phyloP scores from a whole-genome alignment of 2,113 vertebrate genomes.

The Lanius collurio region DNA sequence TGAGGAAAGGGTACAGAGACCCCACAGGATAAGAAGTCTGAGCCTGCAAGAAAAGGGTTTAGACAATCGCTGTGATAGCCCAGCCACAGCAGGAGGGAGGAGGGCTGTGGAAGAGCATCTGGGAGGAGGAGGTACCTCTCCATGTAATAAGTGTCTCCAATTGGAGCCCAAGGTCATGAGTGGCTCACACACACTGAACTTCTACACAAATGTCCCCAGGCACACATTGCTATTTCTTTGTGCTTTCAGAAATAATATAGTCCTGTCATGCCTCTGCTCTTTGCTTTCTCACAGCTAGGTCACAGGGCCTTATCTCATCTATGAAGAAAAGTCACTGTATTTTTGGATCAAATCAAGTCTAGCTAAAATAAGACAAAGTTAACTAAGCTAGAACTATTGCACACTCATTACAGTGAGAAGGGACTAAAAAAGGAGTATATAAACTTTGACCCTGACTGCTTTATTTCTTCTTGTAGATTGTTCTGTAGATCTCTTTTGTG shows the following conservation, averaged over 20 bases:
- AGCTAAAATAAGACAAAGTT: constrained; percentile 6
- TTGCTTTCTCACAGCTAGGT: neutral
- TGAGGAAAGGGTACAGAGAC: neutral
- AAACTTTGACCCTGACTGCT: neutral
- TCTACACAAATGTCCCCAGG: neutral
- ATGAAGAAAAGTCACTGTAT: neutral
- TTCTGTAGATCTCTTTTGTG: neutral
- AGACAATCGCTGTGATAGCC: neutral
- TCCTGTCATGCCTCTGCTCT: neutral
- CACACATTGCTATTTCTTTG: neutral
- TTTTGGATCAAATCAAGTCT: neutral
- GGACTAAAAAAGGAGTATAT: neutral
- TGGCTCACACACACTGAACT: neutral
- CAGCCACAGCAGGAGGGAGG: neutral
- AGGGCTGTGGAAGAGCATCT: neutral
- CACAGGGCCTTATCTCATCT: neutral
- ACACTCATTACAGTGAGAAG: neutral
- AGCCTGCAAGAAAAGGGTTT: neutral
- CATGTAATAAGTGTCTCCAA: neutral
- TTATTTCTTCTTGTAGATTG: neutral
- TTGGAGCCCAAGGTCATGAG: neutral
- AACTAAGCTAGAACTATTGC: neutral
- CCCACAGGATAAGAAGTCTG: neutral
- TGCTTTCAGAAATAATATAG: neutral
- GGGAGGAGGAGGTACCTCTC: neutral